Evolutionary conservation across 1,140 invertebrate genomes (phyloP), one percentile per base, ranked within the genome.

Genomic region (Asbolus verrucosus): DNA sequence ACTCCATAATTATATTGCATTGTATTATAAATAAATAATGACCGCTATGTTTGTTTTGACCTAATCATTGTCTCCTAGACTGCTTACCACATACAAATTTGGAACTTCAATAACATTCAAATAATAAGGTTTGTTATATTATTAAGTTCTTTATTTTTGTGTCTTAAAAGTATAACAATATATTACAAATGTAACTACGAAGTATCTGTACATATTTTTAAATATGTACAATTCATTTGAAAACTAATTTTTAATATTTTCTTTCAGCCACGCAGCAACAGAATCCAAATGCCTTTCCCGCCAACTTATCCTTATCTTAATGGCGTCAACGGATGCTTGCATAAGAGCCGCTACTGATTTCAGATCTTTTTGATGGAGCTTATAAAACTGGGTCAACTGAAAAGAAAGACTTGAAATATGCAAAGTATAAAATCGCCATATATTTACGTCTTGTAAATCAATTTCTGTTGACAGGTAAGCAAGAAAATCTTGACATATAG

Each of bases 371-470:
- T 79, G 73, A 39, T 78, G 75, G 8, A 74, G 41, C 61, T 73
- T 76, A 21, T 78, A 78, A 59, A 79, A 78, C 4, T 69, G 71
- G 9, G 76, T 78, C 5, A 79, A 63, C 78, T 79, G 50, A 66
- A 75, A 76, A 43, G 59, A 13, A 36, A 21, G 11, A 33, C 11
- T 59, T 36, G 4, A 30, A 8, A 5, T 30, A 30, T 30, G 27
- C 27, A 30, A 65, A 54, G 39, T 0, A 50, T 21, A 54, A 8
- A 50, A 18, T 15, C 0, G 11, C 38, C n/a, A 36, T 30, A 4
- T 19, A 41, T 2, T 74, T 76, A 81, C 78, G 73, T 81, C 78
- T 68, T 81, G 75, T 41, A 79, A 71, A 73, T 81, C 77, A 11
- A 71, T 71, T 65, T 79, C 74, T 16, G 74, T 80, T 1, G 78